A percentile compares a stretch with the other conserved stretches of the same genome.
Evolutionary conservation across 2,113 vertebrate genomes (phyloP).

Genomic region (Percina caprodes): DNA sequence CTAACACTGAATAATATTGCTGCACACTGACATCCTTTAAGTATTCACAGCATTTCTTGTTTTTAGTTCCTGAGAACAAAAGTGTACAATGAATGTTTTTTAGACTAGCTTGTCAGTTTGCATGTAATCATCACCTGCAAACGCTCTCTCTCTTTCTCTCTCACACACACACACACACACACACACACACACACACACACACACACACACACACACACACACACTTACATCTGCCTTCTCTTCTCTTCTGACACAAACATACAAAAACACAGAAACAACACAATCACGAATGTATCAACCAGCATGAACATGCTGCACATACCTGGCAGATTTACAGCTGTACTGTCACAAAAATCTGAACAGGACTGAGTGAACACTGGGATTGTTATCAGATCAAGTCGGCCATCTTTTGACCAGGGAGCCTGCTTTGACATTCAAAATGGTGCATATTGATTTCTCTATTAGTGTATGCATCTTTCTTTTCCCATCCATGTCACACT

Average conservation of each 20-base stretch:
- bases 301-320: not conserved
- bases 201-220: slow-evolving; percentile 24
- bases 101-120: not conserved
- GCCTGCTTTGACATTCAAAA: slow-evolving; percentile 49
- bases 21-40: not conserved
- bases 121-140: not conserved
- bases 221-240: slow-evolving; percentile 40
- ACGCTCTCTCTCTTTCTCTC: not conserved
- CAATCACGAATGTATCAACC: not conserved
- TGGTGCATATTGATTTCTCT: slow-evolving; percentile 57
- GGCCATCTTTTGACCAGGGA: slow-evolving; percentile 44
- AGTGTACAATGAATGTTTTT: not conserved
- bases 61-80: not conserved
- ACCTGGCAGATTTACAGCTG: not conserved
- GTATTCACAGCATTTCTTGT: not conserved
- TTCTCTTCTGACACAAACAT: slow-evolving; percentile 15
- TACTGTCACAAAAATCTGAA: not conserved
- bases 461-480: slow-evolving; percentile 48
- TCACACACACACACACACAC: not conserved
- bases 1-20: not conserved
- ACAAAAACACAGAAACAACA: not conserved
- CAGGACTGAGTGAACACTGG: not conserved
- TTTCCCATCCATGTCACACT: slow-evolving; percentile 42
- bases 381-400: slow-evolving; percentile 24
- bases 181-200: slow-evolving; percentile 1